Conservation (phyloP, 2,888 invertebrate species). For the Coleophora deauratella region DNA sequence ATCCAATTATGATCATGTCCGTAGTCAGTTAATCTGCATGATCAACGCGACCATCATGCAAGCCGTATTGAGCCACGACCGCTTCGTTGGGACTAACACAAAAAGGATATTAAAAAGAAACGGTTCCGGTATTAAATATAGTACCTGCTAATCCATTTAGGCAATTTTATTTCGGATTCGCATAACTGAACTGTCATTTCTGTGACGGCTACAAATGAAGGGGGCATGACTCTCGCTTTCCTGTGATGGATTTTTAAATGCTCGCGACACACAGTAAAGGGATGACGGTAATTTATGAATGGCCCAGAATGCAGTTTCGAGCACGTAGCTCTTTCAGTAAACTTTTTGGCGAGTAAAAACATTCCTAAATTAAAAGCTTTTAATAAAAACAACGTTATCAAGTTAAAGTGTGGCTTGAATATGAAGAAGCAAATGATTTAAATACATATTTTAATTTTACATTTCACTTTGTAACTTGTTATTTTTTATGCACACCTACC, state of each 20-base stretch:
- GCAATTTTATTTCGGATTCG: constrained; percentile 60
- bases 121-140: too few species aligned
- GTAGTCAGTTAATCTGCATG: too few species aligned
- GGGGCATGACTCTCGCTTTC: constrained; percentile 54
- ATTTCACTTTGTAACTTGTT: too few species aligned
- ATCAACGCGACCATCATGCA: too few species aligned
- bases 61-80: too few species aligned
- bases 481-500: too few species aligned
- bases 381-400: neutral
- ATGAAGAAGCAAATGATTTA: too few species aligned
- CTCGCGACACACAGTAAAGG: constrained; percentile 49
- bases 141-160: constrained; percentile 43
- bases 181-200: constrained; percentile 57
- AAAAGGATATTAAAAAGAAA: constrained; percentile 6
- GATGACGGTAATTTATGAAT: constrained; percentile 48
- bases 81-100: neutral
- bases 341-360: too few species aligned
- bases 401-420: too few species aligned
- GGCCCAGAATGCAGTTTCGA: constrained; percentile 18
- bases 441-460: too few species aligned
- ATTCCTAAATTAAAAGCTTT: too few species aligned
- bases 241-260: constrained; percentile 67
- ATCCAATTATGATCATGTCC: too few species aligned
- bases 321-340: neutral
- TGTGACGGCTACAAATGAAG: constrained; percentile 60